A percentile compares a stretch with the other conserved stretches of the same genome.
These are phyloP conservation scores for Formica exsecta DNA, from an alignment of 1,140 invertebrate genomes.

Conservation along the genomic window DNA sequence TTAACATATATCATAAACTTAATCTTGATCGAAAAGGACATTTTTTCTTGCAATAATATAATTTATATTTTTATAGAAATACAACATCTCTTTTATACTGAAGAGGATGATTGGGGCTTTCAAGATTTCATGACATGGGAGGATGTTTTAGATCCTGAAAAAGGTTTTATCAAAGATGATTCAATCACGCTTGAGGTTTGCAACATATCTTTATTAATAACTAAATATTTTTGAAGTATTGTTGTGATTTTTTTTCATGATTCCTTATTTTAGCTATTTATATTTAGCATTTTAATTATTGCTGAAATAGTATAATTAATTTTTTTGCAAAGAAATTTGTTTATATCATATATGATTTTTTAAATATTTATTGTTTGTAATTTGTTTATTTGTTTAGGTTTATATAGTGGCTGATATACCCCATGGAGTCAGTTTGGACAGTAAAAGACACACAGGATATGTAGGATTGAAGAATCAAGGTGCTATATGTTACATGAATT, in stretches of 20 bases:
- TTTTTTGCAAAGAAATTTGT: background rate
- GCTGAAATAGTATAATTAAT: background rate
- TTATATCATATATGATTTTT: background rate
- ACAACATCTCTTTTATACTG: constrained; percentile 93
- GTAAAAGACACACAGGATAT: constrained; percentile 99
- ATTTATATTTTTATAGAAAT: constrained; percentile 89
- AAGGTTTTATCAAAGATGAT: constrained; percentile 98
- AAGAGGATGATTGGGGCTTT: constrained; percentile 99
- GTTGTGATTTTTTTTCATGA: constrained; percentile 6
- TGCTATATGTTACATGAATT: constrained; percentile 99
- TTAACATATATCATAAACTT: background rate
- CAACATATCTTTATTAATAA: constrained; percentile 14
- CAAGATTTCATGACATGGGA: constrained; percentile 97
- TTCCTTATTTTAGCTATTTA: background rate
- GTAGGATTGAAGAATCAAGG: constrained; percentile 99
- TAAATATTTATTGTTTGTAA: constrained; percentile 58
- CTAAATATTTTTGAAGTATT: background rate
- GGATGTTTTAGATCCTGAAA: constrained; percentile 97
- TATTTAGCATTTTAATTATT: too few relatives aligned
- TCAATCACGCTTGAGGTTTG: constrained; percentile 96
- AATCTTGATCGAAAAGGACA: constrained; percentile 1
- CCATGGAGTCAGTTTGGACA: constrained; percentile 99
- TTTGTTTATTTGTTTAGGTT: constrained; percentile 82
- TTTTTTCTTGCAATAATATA: constrained; percentile 51
- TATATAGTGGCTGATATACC: constrained; percentile 98